A percentile compares a stretch with the other conserved stretches of the same genome.
phyloP scores from a whole-genome alignment of 2,113 vertebrate species.

The Mus pahari region DNA sequence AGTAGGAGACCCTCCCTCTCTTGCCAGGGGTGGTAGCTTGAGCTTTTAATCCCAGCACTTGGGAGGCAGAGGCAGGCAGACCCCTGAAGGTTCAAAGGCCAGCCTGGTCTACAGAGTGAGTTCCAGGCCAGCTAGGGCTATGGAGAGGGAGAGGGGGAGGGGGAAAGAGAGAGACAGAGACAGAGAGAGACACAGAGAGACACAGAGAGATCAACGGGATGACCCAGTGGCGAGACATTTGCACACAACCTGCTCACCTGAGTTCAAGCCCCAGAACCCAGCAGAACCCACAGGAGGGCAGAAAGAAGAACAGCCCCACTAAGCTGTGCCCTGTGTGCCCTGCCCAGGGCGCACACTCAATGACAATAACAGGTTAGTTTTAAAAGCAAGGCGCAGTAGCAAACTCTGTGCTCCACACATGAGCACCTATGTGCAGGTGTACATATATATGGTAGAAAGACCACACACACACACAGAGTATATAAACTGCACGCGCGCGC shows the following conservation, averaged over 20 bases:
- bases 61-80: background rate
- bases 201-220: background rate
- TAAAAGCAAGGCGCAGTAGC: background rate
- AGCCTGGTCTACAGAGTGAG: background rate
- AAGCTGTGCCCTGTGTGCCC: background rate
- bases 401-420: background rate
- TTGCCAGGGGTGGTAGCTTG: background rate
- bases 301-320: background rate
- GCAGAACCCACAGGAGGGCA: background rate
- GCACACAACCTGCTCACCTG: background rate
- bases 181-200: background rate
- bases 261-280: background rate
- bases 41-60: background rate
- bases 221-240: background rate
- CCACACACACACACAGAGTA: too few species aligned
- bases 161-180: too few species aligned
- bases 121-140: background rate
- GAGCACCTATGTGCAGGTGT: background rate
- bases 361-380: background rate
- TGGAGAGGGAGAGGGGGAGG: background rate
- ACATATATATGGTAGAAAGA: too few species aligned
- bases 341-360: background rate
- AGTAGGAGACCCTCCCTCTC: background rate
- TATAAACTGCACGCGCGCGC: too few species aligned
- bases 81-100: background rate